Conservation (phyloP, 2,113 vertebrate genomes). For the Campylorhamphus procurvoides region DNA sequence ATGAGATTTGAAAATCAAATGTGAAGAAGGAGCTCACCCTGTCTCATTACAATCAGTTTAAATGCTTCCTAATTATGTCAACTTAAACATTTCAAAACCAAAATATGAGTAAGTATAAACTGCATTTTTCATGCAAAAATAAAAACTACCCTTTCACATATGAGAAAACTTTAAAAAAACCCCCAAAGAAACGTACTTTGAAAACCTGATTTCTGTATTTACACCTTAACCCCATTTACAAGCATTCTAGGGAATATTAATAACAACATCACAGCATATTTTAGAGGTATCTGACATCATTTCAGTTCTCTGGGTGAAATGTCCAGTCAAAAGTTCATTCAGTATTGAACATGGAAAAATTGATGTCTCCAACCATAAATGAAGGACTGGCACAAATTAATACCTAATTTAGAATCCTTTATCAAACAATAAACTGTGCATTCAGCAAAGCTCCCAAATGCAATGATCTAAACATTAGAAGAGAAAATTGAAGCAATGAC, state of each 20-base stretch:
- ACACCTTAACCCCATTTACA: not conserved
- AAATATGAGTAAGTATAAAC: not conserved
- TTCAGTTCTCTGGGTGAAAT: not conserved
- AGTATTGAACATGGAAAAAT: constrained; percentile 19
- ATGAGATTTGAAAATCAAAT: not conserved
- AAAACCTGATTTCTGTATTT: not conserved
- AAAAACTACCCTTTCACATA: not conserved
- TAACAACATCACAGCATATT: not conserved
- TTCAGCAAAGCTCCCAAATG: not conserved
- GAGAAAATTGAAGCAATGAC: not conserved
- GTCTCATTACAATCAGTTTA: not conserved
- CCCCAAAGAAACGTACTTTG: not conserved
- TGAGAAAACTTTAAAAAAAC: not conserved
- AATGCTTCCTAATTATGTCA: not conserved
- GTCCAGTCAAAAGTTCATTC: not conserved
- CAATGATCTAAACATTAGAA: not conserved
- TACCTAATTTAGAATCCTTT: not conserved
- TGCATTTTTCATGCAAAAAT: not conserved
- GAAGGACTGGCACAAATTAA: not conserved
- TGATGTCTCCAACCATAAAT: not conserved
- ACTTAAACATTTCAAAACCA: not conserved
- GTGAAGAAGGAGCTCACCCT: not conserved
- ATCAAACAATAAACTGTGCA: not conserved
- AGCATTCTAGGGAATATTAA: constrained; percentile 3
- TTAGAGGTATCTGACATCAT: not conserved